Percentiles rank a stretch among this genome's conserved stretches.
phyloP scores from a whole-genome alignment of 2,113 vertebrate species.

The Vidua macroura region DNA sequence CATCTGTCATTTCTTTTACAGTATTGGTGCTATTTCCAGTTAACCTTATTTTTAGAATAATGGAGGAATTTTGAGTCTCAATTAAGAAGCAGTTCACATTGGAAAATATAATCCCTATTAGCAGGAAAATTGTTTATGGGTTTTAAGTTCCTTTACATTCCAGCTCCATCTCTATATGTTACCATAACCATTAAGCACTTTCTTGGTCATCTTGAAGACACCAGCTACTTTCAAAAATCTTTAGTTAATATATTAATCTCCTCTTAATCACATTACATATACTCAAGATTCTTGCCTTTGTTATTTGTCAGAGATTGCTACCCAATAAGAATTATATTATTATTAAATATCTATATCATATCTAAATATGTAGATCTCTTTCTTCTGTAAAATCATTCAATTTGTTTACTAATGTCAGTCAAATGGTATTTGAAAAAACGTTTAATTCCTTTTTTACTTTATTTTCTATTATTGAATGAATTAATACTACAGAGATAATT shows the following conservation, averaged over 20 bases:
- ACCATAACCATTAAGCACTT: background rate
- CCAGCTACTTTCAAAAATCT: background rate
- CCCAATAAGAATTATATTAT: background rate
- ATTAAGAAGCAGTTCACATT: slow-evolving; percentile 11
- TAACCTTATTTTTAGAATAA: slow-evolving; percentile 59
- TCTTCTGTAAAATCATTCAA: background rate
- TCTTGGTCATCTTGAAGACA: background rate
- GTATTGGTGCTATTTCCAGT: slow-evolving; percentile 19
- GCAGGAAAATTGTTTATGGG: background rate
- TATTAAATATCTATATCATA: background rate
- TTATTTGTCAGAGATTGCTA: background rate
- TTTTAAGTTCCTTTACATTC: background rate
- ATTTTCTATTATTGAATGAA: background rate
- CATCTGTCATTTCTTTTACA: slow-evolving; percentile 33
- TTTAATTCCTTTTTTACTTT: background rate
- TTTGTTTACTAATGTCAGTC: background rate
- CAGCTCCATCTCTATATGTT: background rate
- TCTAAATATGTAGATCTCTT: background rate
- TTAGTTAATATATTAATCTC: background rate
- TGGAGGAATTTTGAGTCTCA: background rate
- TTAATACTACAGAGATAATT: background rate
- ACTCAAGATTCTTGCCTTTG: background rate
- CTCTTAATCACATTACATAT: background rate
- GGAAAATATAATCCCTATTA: slow-evolving; percentile 33
- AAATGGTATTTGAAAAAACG: background rate